A percentile compares a stretch with the other conserved stretches of the same genome.
These are phyloP conservation scores for Psococerastis gibbosa DNA, from an alignment of 2,888 invertebrate genomes.

Conservation along the genomic window DNA sequence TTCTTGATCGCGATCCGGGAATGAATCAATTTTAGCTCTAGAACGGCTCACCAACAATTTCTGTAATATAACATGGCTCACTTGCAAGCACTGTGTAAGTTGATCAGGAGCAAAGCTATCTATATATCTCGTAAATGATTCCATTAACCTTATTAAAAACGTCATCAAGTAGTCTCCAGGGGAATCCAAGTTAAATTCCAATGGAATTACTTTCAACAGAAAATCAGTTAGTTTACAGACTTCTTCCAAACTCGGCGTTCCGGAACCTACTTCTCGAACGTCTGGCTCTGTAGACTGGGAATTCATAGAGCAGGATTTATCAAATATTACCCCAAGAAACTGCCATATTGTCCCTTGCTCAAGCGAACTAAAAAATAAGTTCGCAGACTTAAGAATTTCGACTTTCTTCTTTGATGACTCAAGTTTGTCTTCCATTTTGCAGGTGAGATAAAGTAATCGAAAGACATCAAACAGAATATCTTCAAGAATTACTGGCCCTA, in stretches of 20 bases:
- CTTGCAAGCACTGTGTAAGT: conserved; percentile 39
- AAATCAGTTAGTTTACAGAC: conserved; percentile 54
- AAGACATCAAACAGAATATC: conserved; percentile 56
- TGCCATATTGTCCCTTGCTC: conserved; percentile 78
- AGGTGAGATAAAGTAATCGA: conserved; percentile 26
- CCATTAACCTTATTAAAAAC: conserved; percentile 45
- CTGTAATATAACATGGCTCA: conserved; percentile 53
- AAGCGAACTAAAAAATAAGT: conserved; percentile 61
- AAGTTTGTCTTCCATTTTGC: conserved; percentile 21
- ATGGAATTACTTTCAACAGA: conserved; percentile 50
- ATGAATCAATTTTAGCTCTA: conserved; percentile 12
- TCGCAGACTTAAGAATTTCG: conserved; percentile 66
- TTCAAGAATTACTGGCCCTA: conserved; percentile 59
- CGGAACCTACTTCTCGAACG: conserved; percentile 37
- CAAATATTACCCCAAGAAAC: conserved; percentile 46
- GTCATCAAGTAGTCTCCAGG: conserved; percentile 61
- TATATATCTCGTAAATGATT: conserved; percentile 37
- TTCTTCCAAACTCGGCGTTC: conserved; percentile 40
- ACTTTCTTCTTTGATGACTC: conserved; percentile 23
- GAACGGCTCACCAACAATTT: conserved; percentile 35
- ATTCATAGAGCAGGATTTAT: conserved; percentile 32
- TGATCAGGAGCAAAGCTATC: conserved; percentile 36
- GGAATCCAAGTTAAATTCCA: conserved; percentile 57
- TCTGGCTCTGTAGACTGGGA: conserved; percentile 19
- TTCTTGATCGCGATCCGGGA: neutral